Evolutionary conservation across 2,113 vertebrate species (phyloP), one percentile per base, ranked within the genome.

Genomic region (Rhinichthys klamathensis): DNA sequence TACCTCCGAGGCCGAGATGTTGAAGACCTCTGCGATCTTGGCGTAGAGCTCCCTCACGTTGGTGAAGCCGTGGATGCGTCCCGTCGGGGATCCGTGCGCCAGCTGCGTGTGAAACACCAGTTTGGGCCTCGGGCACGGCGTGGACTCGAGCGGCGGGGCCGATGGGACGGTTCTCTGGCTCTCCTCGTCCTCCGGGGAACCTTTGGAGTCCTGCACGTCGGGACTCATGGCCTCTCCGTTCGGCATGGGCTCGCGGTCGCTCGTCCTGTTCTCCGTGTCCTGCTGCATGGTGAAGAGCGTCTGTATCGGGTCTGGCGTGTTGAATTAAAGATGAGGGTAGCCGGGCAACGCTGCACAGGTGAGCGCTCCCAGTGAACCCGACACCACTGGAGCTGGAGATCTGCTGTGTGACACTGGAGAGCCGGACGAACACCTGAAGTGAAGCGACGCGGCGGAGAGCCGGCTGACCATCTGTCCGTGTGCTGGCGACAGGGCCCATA

Each of bases 31-130:
- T 0, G 98, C 98, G 1, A 99, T 98, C 95, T 98, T 99, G 91
- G 93, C 91, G 44, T 99, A 99, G 73, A 99, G 96, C 92, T 99
- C 98, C 90, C 97, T 98, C 82, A 99, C 97, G 1, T 98, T 99
- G 87, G 97, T 99, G 92, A 99, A 99, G 81, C 98, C 97, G 15
- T 99, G 97, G 72, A 99, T 99, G 86, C 93, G 95, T 44, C 94
- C 97, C 0, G 97, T 99, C 58, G 97, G 96, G 93, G 97, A 98
- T 76, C 97, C 98, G 0, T 99, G 98, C 16, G 98, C 98, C 91
- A 99, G 95, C 94, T 99, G 98, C 0, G 97, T 96, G 94, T 98
- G 98, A 87, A 99, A 99, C 61, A 99, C 93, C 25, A 99, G 95
- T 87, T 95, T 91, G 0, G 97, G 97, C 32, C 97, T 95, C 0